A percentile compares a stretch with the other conserved stretches of the same genome.
Evolutionary conservation across 2,888 invertebrate genomes (phyloP).

Genomic region (Hecatera dysodea): DNA sequence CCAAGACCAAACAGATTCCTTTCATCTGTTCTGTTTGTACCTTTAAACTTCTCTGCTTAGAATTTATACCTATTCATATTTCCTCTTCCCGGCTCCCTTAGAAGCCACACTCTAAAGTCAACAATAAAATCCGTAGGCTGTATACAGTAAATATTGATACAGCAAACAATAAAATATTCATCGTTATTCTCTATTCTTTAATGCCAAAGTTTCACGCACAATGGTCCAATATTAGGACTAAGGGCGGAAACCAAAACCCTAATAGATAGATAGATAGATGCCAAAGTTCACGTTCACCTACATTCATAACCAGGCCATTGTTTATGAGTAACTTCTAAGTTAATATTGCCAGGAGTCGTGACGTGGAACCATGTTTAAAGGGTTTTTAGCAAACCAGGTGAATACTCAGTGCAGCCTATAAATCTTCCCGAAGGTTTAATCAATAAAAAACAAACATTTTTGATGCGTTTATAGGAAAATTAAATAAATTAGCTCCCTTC

Average conservation of each 20-base stretch:
- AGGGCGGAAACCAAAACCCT: no score
- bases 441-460: no score
- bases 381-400: no score
- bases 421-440: no score
- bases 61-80: neutral
- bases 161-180: conserved; percentile 28
- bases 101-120: neutral
- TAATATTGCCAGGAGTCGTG: no score
- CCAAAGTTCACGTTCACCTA: conserved; percentile 24
- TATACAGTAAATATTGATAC: conserved; percentile 26
- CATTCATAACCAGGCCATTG: neutral
- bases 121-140: conserved; percentile 11
- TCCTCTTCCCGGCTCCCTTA: neutral
- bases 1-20: no score
- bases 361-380: no score
- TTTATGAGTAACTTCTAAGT: neutral
- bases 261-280: no score
- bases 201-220: conserved; percentile 42
- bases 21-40: no score
- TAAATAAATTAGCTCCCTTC: neutral
- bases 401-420: no score
- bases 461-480: neutral
- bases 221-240: no score
- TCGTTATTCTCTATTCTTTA: neutral
- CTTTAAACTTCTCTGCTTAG: neutral